Base-by-base conservation (phyloP, 2,888 invertebrate species). In the Rhagonycha lutea region DNA sequence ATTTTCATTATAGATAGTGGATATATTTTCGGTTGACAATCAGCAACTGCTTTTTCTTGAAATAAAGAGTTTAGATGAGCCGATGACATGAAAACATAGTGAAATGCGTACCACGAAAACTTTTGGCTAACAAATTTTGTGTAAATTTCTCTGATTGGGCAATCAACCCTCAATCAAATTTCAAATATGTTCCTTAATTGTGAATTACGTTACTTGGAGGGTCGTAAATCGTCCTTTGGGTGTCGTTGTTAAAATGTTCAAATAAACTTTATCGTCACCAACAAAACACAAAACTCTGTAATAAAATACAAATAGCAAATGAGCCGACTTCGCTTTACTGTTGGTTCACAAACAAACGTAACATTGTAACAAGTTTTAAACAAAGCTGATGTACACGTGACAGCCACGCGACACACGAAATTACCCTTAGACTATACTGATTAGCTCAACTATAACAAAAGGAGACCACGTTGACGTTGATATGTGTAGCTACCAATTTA, bases 401-500 rank as follows among this genome's bases (percentile, higher is more conserved):
- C 82, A 75, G 82, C 79, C 87, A 86, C 87, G 87, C 85, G 86
- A 81, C 85, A 79, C 80, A 81, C 85, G 85, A 87, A 87, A 87
- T 87, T 87, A 86, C 86, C 84, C 85, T 84, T 85, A 84, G 83
- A n/a, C 82, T 84, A 80, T 83, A 80, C 85, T 85, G 86, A 87
- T 87, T 87, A 87, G 86, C 80, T 79, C 75, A 83, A 82, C 84
- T 81, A 81, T 83, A 86, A 86, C 77, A 77, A 86, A 87, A 86
- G 85, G 84, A 84, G 84, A 84, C 84, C 84, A 85, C 80, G 83
- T 82, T 86, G 87, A 88, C 88, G 84, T 87, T 87, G 87, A 88
- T 87, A 86, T 87, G 87, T 87, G 86, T 87, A 87, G 86, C 87
- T 88, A 85, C 86, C 88, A 87, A 88, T 88, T 88, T 87, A 86